phyloP scores from a whole-genome alignment of 2,888 invertebrate species.

The Tortricodes alternella region DNA sequence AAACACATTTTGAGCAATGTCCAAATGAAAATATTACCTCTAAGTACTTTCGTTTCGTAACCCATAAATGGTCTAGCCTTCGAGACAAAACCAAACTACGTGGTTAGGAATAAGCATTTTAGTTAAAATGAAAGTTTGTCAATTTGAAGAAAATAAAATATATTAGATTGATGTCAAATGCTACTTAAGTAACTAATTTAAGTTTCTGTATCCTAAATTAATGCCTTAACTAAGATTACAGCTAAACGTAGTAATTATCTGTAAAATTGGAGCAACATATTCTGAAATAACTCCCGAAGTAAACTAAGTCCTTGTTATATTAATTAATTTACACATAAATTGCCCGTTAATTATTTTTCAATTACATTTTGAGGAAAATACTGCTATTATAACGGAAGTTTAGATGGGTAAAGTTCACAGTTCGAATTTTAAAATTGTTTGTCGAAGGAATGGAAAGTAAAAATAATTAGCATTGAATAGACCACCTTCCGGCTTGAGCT shows the following conservation, averaged over 20 bases:
- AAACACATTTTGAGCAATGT: too few relatives aligned
- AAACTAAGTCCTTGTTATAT: slow-evolving; percentile 8
- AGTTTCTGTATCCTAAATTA: not conserved
- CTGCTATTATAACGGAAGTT: not conserved
- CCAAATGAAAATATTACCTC: too few relatives aligned
- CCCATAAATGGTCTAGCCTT: too few relatives aligned
- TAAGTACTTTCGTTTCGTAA: too few relatives aligned
- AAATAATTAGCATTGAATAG: not conserved
- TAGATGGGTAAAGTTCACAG: not conserved
- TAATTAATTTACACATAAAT: slow-evolving; percentile 21
- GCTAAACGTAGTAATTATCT: slow-evolving; percentile 3
- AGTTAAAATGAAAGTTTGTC: too few relatives aligned
- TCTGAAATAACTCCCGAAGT: slow-evolving; percentile 15
- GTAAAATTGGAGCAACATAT: slow-evolving; percentile 4
- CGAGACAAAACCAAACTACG: too few relatives aligned
- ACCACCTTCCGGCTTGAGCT: not conserved
- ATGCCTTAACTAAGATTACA: not conserved
- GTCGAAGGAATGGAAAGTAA: not conserved
- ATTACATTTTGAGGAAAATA: slow-evolving; percentile 2
- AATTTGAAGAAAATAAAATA: too few relatives aligned
- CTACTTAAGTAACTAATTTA: not conserved
- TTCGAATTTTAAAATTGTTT: not conserved
- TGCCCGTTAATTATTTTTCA: slow-evolving; percentile 18
- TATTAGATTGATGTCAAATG: too few relatives aligned
- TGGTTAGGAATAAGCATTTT: too few relatives aligned